These are phyloP conservation scores for Ochlodes sylvanus DNA, from an alignment of 2,888 invertebrate genomes.

Conservation along the genomic window DNA sequence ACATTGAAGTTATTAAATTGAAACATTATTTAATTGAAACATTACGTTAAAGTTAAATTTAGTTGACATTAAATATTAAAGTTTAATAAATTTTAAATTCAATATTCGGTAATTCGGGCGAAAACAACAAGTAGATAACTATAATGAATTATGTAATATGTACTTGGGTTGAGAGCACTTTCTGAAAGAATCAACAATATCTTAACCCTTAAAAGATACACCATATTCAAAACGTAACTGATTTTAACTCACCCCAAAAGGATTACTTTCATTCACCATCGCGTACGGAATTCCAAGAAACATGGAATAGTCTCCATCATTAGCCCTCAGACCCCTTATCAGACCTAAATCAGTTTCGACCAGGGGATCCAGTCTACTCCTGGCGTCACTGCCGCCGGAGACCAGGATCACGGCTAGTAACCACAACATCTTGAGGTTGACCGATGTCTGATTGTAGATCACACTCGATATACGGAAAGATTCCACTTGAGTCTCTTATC, in stretches of 20 bases:
- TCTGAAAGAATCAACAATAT: too few species aligned
- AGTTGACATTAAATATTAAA: too few species aligned
- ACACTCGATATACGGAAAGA: neutral
- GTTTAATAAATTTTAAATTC: too few species aligned
- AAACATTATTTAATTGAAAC: too few species aligned
- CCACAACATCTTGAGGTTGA: constrained; percentile 27
- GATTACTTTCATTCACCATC: constrained; percentile 52
- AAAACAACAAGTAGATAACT: too few species aligned
- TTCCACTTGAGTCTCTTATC: constrained; percentile 14
- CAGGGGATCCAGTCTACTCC: constrained; percentile 24
- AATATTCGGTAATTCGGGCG: too few species aligned
- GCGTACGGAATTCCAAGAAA: constrained; percentile 64
- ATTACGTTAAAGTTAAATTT: too few species aligned
- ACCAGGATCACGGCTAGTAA: constrained; percentile 1
- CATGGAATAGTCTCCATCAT: constrained; percentile 58
- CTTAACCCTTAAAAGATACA: too few species aligned
- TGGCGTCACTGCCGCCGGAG: constrained; percentile 15
- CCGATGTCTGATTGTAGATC: neutral
- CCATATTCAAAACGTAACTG: too few species aligned
- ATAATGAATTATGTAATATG: too few species aligned
- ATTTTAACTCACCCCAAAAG: constrained; percentile 52
- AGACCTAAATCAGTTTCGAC: constrained; percentile 46
- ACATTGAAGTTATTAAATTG: too few species aligned
- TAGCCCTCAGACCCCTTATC: constrained; percentile 52
- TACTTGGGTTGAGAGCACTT: too few species aligned